Base-by-base conservation (phyloP, 1,140 invertebrate genomes). In the Drosophila pachea region DNA sequence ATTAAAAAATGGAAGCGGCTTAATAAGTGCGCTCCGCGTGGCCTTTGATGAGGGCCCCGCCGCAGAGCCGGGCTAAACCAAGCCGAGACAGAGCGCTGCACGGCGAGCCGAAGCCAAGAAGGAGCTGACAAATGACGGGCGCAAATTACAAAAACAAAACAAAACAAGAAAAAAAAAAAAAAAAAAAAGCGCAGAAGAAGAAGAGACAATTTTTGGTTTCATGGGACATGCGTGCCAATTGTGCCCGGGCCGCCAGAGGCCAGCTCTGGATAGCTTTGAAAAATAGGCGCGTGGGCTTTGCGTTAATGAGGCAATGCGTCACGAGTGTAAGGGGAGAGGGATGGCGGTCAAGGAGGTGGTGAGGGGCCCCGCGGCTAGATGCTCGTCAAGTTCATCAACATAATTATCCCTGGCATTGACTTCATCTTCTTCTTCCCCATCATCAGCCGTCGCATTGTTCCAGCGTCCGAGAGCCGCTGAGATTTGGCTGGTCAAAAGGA, bases 221-320 rank as follows among this genome's bases (percentile, higher is more conserved):
- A 62, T 58, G 55, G 64, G 40, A 83, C 79, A 83, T 83, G 78
- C 79, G 79, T 83, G 79, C 50, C 75, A 67, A 78, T 75, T 74
- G 78, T 59, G 48, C 48, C 43, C 33, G 38, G 12, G 31, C 11
- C 35, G 7, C n/a, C 31, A 58, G 6, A 9, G 33, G 16, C n/a
- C 11, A 4, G 31, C 22, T 22, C 58, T 3, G 43, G 22, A 7
- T 2, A 7, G 12, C 54, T 12, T 8, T 38, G 50, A 32, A 58
- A 78, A 75, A 73, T 73, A 78, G 75, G 70, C 78, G 79, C 76
- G 50, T 43, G 59, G 79, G 68, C 73, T 76, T 83, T 84, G 55
- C 78, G 79, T 83, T 83, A 83, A 83, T 83, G 78, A 83, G 79
- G 78, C 78, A 83, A 83, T 83, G 79, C 81, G 76, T 84, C 78